These are phyloP conservation scores for Trematomus loennbergii DNA, from an alignment of 2,113 vertebrate species.

Conservation along the genomic window DNA sequence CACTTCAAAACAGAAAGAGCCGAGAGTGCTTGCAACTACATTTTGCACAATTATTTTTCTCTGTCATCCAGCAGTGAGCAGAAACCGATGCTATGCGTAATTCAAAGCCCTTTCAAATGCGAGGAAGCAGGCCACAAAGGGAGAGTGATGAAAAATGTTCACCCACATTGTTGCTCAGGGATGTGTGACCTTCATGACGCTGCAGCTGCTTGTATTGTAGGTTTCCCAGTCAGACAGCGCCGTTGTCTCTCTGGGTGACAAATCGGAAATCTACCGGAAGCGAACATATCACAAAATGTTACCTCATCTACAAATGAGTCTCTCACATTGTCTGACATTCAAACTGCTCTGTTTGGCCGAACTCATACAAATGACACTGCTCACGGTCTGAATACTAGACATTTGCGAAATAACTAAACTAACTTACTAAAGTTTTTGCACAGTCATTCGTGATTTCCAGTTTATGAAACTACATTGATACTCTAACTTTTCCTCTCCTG, in stretches of 20 bases:
- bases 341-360: neutral
- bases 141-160: constrained; percentile 35
- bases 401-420: no score
- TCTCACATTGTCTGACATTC: neutral
- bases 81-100: neutral
- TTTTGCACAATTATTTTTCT: neutral
- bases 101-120: constrained; percentile 12
- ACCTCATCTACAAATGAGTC: constrained; percentile 10
- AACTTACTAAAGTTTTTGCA: neutral
- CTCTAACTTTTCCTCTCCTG: neutral
- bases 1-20: neutral
- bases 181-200: constrained; percentile 48
- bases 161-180: constrained; percentile 30
- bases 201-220: constrained; percentile 17
- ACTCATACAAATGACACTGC: neutral
- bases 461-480: neutral
- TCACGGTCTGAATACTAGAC: neutral
- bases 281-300: neutral
- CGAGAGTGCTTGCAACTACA: neutral
- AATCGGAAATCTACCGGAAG: constrained; percentile 44
- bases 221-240: neutral
- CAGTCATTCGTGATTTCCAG: neutral
- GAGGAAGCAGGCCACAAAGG: constrained; percentile 31
- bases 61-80: constrained; percentile 1
- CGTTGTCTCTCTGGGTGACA: constrained; percentile 43